These are phyloP conservation scores for Tupiocoris notatus DNA, from an alignment of 2,888 invertebrate genomes.

Conservation along the genomic window DNA sequence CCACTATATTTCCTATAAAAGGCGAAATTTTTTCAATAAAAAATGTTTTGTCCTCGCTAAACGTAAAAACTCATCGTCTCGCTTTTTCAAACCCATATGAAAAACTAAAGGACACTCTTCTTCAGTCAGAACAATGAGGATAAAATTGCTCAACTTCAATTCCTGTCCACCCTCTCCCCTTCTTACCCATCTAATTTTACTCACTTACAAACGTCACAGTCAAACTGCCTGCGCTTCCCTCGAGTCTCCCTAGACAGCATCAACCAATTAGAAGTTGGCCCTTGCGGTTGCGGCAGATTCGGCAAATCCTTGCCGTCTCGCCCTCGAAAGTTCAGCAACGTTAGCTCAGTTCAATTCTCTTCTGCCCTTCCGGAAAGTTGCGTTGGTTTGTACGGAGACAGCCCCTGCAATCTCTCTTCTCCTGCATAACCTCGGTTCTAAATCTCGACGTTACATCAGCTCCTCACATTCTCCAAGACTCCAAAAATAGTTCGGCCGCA, in stretches of 20 bases:
- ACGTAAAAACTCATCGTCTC: too few relatives aligned
- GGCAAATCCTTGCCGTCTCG: not conserved
- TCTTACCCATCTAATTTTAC: not conserved
- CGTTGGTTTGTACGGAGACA: not conserved
- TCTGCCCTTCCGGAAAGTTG: not conserved
- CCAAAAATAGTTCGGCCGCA: too few relatives aligned
- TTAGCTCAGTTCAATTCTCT: not conserved
- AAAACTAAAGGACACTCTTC: too few relatives aligned
- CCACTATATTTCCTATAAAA: too few relatives aligned
- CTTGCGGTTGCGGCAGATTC: not conserved
- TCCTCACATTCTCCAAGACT: too few relatives aligned
- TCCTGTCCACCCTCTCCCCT: too few relatives aligned
- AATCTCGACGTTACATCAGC: not conserved
- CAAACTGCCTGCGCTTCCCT: not conserved
- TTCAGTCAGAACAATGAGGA: too few relatives aligned
- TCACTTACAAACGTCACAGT: not conserved
- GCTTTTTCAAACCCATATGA: too few relatives aligned
- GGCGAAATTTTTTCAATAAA: too few relatives aligned
- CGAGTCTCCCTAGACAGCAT: not conserved
- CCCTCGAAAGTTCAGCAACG: not conserved
- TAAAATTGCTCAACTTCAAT: too few relatives aligned
- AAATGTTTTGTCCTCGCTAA: too few relatives aligned
- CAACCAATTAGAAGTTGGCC: constrained; percentile 33
- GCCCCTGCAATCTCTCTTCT: not conserved
- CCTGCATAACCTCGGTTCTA: not conserved